These are phyloP conservation scores for Agrotis exclamationis DNA, from an alignment of 2,888 invertebrate species.

Conservation along the genomic window DNA sequence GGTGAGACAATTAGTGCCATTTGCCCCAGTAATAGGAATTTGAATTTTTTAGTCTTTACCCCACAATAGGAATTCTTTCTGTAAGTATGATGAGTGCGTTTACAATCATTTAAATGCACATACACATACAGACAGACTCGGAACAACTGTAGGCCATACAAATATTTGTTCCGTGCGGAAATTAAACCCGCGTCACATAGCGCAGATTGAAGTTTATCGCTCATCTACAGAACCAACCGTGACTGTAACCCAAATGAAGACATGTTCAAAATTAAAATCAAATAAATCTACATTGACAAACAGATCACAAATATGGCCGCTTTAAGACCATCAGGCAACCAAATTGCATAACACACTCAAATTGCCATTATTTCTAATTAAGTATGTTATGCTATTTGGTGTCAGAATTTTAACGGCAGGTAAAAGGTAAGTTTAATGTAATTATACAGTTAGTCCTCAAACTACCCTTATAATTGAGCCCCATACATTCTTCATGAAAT, in stretches of 20 bases:
- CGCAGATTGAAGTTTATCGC: too few relatives aligned
- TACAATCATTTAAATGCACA: too few relatives aligned
- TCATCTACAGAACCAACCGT: too few relatives aligned
- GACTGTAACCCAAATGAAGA: background rate
- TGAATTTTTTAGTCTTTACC: too few relatives aligned
- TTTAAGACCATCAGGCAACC: background rate
- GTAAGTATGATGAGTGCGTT: too few relatives aligned
- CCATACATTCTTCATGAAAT: background rate
- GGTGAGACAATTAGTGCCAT: background rate
- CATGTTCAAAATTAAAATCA: background rate
- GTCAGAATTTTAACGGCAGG: background rate
- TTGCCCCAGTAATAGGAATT: background rate
- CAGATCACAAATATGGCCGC: background rate
- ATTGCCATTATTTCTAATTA: background rate
- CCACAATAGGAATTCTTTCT: too few relatives aligned
- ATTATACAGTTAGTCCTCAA: too few relatives aligned
- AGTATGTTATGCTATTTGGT: background rate
- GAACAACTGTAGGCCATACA: too few relatives aligned
- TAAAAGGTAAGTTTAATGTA: constrained; percentile 25
- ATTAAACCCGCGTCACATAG: too few relatives aligned
- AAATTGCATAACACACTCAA: background rate
- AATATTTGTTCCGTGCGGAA: too few relatives aligned
- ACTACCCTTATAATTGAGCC: background rate
- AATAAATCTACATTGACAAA: background rate
- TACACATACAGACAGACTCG: too few relatives aligned